A percentile compares a stretch with the other conserved stretches of the same genome.
phyloP scores from a whole-genome alignment of 1,140 invertebrate genomes.

The Agrypnia vestita region DNA sequence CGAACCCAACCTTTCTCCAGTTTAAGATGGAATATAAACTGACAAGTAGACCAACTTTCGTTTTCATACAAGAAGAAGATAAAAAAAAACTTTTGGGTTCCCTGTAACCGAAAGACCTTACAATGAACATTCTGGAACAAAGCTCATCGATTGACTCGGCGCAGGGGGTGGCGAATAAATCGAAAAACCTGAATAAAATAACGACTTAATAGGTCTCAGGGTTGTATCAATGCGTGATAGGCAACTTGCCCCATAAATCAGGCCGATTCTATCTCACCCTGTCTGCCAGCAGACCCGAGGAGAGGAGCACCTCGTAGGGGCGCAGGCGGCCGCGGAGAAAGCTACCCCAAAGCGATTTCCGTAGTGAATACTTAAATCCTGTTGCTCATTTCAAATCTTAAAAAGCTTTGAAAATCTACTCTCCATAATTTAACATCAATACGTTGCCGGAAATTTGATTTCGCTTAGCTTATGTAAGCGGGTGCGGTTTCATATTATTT shows the following conservation, averaged over 20 bases:
- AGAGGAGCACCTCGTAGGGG: no score
- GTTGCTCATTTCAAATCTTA: constrained; percentile 8
- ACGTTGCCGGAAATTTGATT: no score
- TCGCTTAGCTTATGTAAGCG: no score
- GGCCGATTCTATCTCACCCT: constrained; percentile 21
- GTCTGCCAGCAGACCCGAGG: not conserved
- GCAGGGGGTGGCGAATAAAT: not conserved
- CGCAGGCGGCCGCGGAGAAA: constrained; percentile 3
- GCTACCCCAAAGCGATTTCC: constrained; percentile 21
- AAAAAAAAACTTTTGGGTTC: no score
- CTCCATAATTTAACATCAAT: not conserved
- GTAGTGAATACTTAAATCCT: constrained; percentile 18
- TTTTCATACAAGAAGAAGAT: no score
- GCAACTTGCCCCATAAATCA: constrained; percentile 32
- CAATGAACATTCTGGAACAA: not conserved
- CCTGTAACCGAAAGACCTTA: no score
- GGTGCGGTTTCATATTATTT: no score
- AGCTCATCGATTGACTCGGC: not conserved
- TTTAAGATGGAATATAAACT: no score
- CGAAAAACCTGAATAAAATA: constrained; percentile 23
- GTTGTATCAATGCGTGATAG: constrained; percentile 31
- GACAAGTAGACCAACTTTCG: no score
- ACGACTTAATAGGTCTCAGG: constrained; percentile 1
- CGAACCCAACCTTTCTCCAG: no score
- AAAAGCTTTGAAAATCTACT: constrained; percentile 20